Percentiles rank a stretch among this genome's conserved stretches.
Conservation (phyloP, 2,113 vertebrate species). For the Hippolais icterina region DNA sequence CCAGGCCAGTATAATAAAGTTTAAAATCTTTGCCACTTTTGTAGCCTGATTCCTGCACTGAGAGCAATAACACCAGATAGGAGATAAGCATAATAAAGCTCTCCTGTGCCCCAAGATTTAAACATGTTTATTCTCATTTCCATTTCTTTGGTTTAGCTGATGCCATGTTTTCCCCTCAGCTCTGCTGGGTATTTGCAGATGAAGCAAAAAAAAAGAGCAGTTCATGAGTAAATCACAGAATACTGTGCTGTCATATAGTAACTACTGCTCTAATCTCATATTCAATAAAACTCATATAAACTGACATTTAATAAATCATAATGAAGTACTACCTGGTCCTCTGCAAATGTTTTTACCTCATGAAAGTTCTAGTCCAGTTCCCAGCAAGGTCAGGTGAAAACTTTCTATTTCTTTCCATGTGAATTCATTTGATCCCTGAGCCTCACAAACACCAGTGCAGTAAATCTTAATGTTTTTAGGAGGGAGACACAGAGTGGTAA, state of each 20-base stretch:
- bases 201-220: neutral
- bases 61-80: neutral
- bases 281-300: constrained; percentile 23
- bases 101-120: neutral
- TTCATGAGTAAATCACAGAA: constrained; percentile 1
- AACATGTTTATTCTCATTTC: neutral
- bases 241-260: neutral
- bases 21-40: constrained; percentile 13
- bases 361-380: neutral
- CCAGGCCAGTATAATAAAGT: neutral
- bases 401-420: neutral
- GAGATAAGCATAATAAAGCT: constrained; percentile 6
- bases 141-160: constrained; percentile 1
- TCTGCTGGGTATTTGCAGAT: neutral
- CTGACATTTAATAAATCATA: constrained; percentile 36
- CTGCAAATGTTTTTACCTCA: neutral
- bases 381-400: neutral
- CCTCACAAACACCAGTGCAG: neutral
- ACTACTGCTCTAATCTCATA: neutral
- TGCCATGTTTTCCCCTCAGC: neutral
- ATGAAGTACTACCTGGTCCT: neutral
- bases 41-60: neutral
- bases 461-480: neutral
- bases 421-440: neutral
- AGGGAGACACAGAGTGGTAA: neutral